Conservation (phyloP, 2,113 vertebrate genomes). For the Oryctolagus cuniculus region DNA sequence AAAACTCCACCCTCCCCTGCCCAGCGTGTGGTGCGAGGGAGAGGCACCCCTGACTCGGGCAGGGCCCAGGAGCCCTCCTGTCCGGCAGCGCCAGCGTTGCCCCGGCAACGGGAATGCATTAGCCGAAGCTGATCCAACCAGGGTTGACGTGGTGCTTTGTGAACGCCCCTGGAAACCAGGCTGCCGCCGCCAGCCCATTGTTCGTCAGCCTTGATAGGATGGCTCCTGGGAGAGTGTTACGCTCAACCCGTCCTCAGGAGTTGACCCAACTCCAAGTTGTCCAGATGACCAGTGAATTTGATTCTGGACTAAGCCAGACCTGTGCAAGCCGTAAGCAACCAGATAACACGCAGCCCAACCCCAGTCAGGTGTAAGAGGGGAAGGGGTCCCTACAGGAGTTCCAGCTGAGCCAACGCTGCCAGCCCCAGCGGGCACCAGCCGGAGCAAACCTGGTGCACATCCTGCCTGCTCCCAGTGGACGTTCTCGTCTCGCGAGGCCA, state of each 20-base stretch:
- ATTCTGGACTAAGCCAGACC: neutral
- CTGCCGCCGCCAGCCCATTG: neutral
- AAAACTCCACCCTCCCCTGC: neutral
- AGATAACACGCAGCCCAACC: neutral
- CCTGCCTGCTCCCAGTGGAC: no score
- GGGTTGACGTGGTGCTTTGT: neutral
- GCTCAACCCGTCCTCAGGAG: neutral
- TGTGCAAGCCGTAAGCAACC: no score
- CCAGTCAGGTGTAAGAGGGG: no score
- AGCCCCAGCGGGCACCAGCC: neutral
- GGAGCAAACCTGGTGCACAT: accelerated
- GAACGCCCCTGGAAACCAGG: neutral
- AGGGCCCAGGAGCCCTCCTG: neutral
- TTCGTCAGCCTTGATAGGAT: neutral
- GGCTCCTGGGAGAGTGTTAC: neutral
- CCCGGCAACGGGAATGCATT: constrained; percentile 50
- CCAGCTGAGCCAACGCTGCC: accelerated
- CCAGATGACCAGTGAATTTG: neutral
- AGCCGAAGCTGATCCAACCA: neutral
- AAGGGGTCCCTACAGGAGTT: neutral
- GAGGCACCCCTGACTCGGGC: neutral
- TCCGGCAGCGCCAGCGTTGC: neutral
- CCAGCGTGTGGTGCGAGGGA: neutral
- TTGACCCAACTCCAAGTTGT: neutral
- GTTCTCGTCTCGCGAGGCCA: neutral